Evolutionary conservation across 2,888 invertebrate genomes (phyloP), one percentile per base, ranked within the genome.

Genomic region (Trimorus sp.): DNA sequence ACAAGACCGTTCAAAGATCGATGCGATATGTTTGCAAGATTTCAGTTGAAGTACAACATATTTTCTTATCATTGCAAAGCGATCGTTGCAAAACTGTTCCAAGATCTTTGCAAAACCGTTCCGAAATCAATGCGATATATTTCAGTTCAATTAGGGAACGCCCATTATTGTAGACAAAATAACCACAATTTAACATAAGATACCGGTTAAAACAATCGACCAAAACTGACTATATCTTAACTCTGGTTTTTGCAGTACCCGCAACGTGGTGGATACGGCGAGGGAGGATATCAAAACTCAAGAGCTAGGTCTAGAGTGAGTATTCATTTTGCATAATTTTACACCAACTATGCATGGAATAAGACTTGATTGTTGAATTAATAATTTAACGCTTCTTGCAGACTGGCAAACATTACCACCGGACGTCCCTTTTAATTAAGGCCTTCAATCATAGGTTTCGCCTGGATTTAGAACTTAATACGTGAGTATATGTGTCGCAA

Each of bases 361-460:
- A 26, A 48, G 56, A 68, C 65, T 75, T 38, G 62, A 56, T 69
- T 60, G 65, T 53, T 38, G 49, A 58, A 68, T 60, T 75, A 9
- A 63, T 59, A 69, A 51, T 75, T 81, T 85, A 88, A 83, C 89
- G 68, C 42, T 90, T 93, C 93, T 93, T 95, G 85, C 95, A 98
- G 97, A 95, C 96, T 89, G 96, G 96, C 90, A 97, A 97, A 94
- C 98, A 98, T 93, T 97, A 96, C 93, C 97, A 98, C 93, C 95
- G 97, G 92, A 98, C 98, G 90, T 97, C 97, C 92, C 95, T 98
- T 92, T 96, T 98, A 94, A 98, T 98, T 94, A 98, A 98, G 94
- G 98, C 98, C 93, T 98, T 98, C 94, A 97, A 96, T 94, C 97
- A 98, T 93, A 98, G 97, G 94, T 98, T 98, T 94, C 96, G 97